Evolutionary conservation across 2,113 vertebrate genomes (phyloP), one percentile per base, ranked within the genome.

Genomic region (Anser cygnoides): DNA sequence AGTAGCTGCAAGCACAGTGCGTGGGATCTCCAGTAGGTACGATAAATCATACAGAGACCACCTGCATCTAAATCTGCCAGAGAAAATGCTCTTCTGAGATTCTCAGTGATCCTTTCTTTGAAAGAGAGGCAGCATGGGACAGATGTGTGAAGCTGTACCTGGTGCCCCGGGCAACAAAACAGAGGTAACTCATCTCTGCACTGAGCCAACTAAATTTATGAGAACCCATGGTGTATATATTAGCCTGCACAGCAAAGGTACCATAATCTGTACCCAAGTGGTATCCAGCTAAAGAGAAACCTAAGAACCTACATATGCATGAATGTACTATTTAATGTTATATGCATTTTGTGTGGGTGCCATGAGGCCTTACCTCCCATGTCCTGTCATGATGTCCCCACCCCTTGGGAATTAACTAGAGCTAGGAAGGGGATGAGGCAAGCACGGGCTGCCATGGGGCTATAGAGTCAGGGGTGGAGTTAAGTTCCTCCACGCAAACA

Each of bases 181-280:
- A 33, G 76, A 62, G 29, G 26, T 14, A n/a, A 65, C 55, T 11
- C 2, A 0, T 20, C 57, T 55, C 71, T 85, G 50, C 67, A 28
- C 33, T 21, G 37, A 62, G 80, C 11, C 67, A n/a, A 28, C 21
- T 25, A 71, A 59, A 49, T 54, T 50, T 46, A 26, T 58, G 59
- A 76, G 44, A 80, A 29, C 39, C 19, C 72, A 28, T 1, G 1
- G 37, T 7, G 25, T 67, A 22, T 17, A 3, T 13, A 7, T 50
- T 21, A 67, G 21, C 17, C 31, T 75, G 2, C 0, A 1, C 23
- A 23, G 33, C 31, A 72, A 50, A 73, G 50, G 31, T 23, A 49
- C 62, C 0, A 1, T 8, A 44, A 71, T 31, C 71, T 59, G 28
- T 25, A 37, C 41, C 17, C 26, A 26, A 0, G 4, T 1, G 4